Percentiles rank a stretch among this genome's conserved stretches.
Conservation (phyloP, 2,888 invertebrate species). For the Xylocampa areola region DNA sequence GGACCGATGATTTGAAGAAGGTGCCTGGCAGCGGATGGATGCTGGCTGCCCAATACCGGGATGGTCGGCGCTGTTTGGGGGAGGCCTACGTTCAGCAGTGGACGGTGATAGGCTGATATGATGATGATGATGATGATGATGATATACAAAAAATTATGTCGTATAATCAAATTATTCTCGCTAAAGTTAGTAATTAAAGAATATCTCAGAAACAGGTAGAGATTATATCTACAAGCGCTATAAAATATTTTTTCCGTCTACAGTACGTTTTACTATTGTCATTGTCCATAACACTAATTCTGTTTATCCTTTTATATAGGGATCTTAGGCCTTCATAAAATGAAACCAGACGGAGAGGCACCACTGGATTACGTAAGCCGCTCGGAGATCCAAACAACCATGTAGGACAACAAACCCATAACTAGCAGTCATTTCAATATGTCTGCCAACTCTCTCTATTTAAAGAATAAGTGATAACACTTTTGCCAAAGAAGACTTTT, state of each 20-base stretch:
- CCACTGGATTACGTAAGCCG: slow-evolving; percentile 68
- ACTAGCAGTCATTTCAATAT: slow-evolving; percentile 58
- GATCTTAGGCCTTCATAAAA: slow-evolving; percentile 54
- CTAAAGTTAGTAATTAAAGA: slow-evolving; percentile 6
- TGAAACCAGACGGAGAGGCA: slow-evolving; percentile 75
- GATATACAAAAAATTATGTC: no score
- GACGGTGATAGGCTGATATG: no score
- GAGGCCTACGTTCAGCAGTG: no score
- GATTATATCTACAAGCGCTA: slow-evolving; percentile 10
- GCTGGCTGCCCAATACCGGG: no score
- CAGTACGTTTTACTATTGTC: slow-evolving; percentile 27
- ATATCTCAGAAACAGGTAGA: slow-evolving; percentile 7
- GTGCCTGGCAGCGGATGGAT: no score
- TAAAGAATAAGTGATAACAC: slow-evolving; percentile 33
- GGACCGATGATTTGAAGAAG: no score
- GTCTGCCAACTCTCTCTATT: slow-evolving; percentile 55
- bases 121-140: not conserved
- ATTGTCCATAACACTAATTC: slow-evolving; percentile 32
- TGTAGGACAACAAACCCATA: slow-evolving; percentile 73
- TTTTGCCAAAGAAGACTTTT: slow-evolving; percentile 22
- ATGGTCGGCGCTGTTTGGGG: no score
- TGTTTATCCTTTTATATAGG: slow-evolving; percentile 48
- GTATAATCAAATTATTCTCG: no score
- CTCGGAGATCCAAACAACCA: slow-evolving; percentile 61
- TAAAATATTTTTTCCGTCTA: slow-evolving; percentile 25